These are phyloP conservation scores for Xyliphius kryptos DNA, from an alignment of 2,113 vertebrate genomes.

Conservation along the genomic window DNA sequence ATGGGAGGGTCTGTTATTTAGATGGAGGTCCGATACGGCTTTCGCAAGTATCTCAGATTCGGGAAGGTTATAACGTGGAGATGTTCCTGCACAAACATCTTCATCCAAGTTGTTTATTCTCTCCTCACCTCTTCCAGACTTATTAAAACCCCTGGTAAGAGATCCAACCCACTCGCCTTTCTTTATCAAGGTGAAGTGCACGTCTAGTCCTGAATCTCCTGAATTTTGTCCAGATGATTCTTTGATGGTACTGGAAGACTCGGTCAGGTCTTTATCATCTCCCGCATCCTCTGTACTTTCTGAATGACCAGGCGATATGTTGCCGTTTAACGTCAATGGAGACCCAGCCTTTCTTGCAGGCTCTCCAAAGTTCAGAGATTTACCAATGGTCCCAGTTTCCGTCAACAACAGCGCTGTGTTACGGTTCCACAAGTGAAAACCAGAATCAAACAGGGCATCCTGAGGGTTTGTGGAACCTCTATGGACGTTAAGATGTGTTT, in stretches of 20 bases:
- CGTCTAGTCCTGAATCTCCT: not conserved
- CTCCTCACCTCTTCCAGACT: not conserved
- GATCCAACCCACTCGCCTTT: not conserved
- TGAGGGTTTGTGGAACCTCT: constrained; percentile 14
- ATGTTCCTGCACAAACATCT: constrained; percentile 1
- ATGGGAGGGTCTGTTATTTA: constrained; percentile 18
- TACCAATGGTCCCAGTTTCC: constrained; percentile 20
- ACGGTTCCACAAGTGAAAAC: constrained; percentile 10
- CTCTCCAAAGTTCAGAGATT: constrained; percentile 33
- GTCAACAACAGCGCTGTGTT: constrained; percentile 2
- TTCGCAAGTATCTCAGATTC: constrained; percentile 20
- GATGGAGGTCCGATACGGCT: not conserved
- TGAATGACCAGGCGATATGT: not conserved
- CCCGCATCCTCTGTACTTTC: not conserved
- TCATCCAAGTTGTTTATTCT: not conserved
- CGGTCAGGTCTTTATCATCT: not conserved
- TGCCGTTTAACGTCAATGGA: not conserved
- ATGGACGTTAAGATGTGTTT: constrained; percentile 22
- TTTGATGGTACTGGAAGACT: not conserved
- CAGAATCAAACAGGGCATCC: constrained; percentile 15
- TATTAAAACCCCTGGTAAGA: not conserved
- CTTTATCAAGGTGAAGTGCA: not conserved
- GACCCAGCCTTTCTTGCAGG: constrained; percentile 34
- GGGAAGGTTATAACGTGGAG: constrained; percentile 9
- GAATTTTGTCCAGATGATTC: constrained; percentile 12